Conservation (phyloP, 2,113 vertebrate genomes). For the Gallinago jamesoni region DNA sequence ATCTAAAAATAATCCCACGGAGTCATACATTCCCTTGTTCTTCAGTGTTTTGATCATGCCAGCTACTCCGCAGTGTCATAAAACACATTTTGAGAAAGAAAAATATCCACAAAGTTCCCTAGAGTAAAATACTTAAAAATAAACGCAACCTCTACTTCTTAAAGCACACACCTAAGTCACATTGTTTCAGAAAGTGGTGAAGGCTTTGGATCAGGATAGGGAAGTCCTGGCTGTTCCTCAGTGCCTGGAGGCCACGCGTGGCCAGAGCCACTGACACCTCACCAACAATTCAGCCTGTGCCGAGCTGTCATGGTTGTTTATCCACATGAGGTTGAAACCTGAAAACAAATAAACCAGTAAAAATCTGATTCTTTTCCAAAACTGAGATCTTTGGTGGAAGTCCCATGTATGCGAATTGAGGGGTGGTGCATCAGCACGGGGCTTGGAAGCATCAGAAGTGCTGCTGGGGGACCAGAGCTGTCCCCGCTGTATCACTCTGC, state of each 20-base stretch:
- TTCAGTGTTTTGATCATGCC: slow-evolving; percentile 24
- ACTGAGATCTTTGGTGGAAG: not conserved
- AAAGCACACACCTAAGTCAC: not conserved
- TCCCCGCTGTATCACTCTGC: fast-evolving
- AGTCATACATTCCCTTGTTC: slow-evolving; percentile 2
- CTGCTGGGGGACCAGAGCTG: not conserved
- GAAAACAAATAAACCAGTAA: not conserved
- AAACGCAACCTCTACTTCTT: not conserved
- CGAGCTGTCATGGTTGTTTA: not conserved
- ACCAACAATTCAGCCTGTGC: not conserved
- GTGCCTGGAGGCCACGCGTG: not conserved
- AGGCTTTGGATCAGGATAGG: not conserved
- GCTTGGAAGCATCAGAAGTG: not conserved
- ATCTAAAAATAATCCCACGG: slow-evolving; percentile 28
- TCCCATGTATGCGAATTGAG: not conserved
- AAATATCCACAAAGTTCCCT: not conserved
- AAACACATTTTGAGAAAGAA: not conserved
- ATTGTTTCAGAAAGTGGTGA: not conserved
- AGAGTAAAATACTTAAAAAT: not conserved
- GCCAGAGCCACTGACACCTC: not conserved
- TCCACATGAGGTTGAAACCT: not conserved
- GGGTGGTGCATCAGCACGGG: not conserved
- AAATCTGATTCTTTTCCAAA: not conserved
- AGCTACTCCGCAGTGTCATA: not conserved
- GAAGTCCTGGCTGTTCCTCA: not conserved